phyloP scores from a whole-genome alignment of 2,888 invertebrate species.

The Thymelicus acteon region DNA sequence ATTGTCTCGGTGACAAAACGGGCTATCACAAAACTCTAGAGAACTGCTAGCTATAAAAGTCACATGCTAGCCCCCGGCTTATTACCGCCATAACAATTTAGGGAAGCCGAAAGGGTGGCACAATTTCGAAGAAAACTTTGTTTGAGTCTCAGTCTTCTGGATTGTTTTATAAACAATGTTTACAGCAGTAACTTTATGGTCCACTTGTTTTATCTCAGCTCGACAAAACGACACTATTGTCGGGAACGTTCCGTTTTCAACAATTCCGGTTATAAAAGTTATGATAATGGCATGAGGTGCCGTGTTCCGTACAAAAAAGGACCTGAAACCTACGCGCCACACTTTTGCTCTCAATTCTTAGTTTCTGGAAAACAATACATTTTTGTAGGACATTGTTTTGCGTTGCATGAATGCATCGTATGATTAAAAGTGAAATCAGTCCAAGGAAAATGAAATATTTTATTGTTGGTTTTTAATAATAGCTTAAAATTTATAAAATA shows the following conservation, averaged over 20 bases:
- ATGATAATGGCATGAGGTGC: conserved; percentile 60
- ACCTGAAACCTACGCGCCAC: conserved; percentile 44
- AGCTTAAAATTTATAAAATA: too few species aligned
- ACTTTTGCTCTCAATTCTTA: conserved; percentile 67
- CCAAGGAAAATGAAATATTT: not conserved
- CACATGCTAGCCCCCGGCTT: conserved; percentile 78
- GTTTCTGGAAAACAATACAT: conserved; percentile 45
- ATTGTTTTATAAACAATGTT: conserved; percentile 84
- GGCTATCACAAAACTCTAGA: conserved; percentile 70
- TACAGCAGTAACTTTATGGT: conserved; percentile 79
- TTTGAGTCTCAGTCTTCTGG: conserved; percentile 69
- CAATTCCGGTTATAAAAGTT: conserved; percentile 56
- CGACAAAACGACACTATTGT: conserved; percentile 71
- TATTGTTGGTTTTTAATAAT: not conserved
- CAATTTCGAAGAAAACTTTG: conserved; percentile 79
- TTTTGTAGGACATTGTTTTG: conserved; percentile 44
- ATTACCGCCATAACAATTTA: conserved; percentile 82
- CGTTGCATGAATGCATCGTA: conserved; percentile 41
- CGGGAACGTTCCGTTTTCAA: conserved; percentile 60
- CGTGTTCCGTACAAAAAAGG: conserved; percentile 57
- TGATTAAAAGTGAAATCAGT: conserved; percentile 50
- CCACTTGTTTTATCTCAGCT: conserved; percentile 73
- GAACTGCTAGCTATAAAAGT: conserved; percentile 79
- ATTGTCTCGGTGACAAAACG: conserved; percentile 75
- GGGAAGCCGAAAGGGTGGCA: conserved; percentile 81